Evolutionary conservation across 2,888 invertebrate species (phyloP).

Genomic region (Drosophila buzzatii): DNA sequence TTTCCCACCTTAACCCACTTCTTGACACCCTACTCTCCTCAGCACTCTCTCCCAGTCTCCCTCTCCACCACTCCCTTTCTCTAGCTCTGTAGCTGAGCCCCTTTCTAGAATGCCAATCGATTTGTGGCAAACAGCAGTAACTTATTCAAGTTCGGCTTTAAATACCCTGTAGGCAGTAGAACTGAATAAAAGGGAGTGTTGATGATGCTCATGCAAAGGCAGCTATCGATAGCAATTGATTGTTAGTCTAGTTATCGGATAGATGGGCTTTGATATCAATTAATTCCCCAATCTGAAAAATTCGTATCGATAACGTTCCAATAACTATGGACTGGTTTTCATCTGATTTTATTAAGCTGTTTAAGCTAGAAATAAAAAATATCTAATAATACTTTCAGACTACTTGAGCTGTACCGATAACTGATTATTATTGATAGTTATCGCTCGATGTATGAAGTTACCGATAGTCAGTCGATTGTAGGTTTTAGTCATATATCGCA

Average conservation of each 20-base stretch:
- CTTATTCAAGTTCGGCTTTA: slow-evolving; percentile 33
- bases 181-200: neutral
- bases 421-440: neutral
- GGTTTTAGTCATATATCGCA: neutral
- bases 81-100: neutral
- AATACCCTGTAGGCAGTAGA: neutral
- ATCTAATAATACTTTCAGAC: neutral
- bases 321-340: neutral
- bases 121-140: slow-evolving; percentile 43
- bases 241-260: neutral
- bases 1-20: neutral
- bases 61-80: neutral
- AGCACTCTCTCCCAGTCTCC: neutral
- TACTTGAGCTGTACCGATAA: neutral
- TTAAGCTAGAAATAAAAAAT: neutral
- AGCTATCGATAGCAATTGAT: neutral
- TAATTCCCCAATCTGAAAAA: no score
- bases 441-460: no score
- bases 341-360: neutral
- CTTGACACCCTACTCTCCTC: neutral
- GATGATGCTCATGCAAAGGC: neutral
- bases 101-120: slow-evolving; percentile 39
- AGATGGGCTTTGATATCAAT: no score
- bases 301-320: neutral
- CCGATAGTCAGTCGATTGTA: neutral